Evolutionary conservation across 2,797 vertebrate genomes (phyloP).

Genomic region (Acipenser transmontanus): DNA sequence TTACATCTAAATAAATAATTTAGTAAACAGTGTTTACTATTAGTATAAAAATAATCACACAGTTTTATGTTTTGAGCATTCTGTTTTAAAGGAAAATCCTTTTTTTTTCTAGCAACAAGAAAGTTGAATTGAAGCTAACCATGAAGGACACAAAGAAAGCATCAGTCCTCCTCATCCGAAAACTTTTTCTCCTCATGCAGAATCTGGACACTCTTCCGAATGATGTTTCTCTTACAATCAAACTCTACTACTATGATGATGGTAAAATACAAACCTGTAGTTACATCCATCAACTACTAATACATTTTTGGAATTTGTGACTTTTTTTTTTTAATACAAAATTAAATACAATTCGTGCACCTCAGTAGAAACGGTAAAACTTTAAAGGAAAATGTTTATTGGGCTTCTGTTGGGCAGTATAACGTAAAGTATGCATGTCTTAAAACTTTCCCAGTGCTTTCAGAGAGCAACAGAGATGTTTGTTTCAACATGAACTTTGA

Average conservation of each 20-base stretch:
- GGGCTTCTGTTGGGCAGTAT: no score
- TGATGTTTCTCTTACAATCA: conserved; percentile 79
- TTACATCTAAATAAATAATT: not conserved
- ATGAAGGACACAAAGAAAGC: conserved; percentile 68
- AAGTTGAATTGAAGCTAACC: conserved; percentile 43
- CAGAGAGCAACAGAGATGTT: no score
- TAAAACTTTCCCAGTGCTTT: no score
- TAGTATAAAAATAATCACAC: no score
- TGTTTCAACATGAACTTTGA: no score
- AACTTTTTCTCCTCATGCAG: conserved; percentile 84
- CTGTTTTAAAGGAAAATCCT: not conserved
- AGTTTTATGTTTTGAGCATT: not conserved
- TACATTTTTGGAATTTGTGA: no score
- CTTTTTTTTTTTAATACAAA: no score
- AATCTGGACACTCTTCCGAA: conserved; percentile 75
- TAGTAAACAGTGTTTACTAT: no score
- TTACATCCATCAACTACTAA: not conserved
- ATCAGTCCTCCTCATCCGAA: conserved; percentile 73
- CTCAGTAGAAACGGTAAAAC: no score
- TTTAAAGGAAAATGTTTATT: no score
- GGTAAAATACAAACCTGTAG: conserved; percentile 48
- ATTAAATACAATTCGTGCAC: no score
- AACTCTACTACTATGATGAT: conserved; percentile 85
- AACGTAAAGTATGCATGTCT: no score
- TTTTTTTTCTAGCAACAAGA: conserved; percentile 44